phyloP scores from a whole-genome alignment of 2,888 invertebrate species.

The Chalcosyrphus nemorum region DNA sequence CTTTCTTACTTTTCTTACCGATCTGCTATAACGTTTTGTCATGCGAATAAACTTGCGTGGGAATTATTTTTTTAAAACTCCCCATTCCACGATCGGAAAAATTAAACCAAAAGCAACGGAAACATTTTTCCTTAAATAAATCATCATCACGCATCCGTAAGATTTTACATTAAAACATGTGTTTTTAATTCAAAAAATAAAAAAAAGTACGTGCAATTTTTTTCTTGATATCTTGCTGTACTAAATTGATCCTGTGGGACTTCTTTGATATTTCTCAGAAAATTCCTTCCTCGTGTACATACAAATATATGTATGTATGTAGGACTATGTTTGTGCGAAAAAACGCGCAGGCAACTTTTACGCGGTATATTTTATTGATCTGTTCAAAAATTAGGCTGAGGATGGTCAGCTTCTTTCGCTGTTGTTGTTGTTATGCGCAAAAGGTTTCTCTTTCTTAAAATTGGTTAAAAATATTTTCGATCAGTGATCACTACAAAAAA shows the following conservation, averaged over 20 bases:
- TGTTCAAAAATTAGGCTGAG: constrained; percentile 57
- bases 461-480: constrained; percentile 58
- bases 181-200: constrained; percentile 47
- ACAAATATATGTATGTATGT: not conserved
- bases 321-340: too few species aligned
- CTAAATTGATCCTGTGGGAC: constrained; percentile 4
- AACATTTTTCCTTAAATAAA: constrained; percentile 35
- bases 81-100: not conserved
- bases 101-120: constrained; percentile 7
- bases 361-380: constrained; percentile 61
- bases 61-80: constrained; percentile 4
- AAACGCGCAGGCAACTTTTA: not conserved
- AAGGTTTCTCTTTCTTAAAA: constrained; percentile 54
- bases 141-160: constrained; percentile 42
- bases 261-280: constrained; percentile 38
- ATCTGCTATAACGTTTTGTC: not conserved
- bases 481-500: constrained; percentile 34
- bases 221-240: not conserved
- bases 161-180: constrained; percentile 41
- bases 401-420: constrained; percentile 33
- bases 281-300: constrained; percentile 2
- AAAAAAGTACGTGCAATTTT: constrained; percentile 8
- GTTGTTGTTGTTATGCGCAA: constrained; percentile 43
- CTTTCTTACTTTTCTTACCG: not conserved
- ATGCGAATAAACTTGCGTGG: not conserved